Conservation (phyloP, 2,797 vertebrate species). For the Cygnus olor region DNA sequence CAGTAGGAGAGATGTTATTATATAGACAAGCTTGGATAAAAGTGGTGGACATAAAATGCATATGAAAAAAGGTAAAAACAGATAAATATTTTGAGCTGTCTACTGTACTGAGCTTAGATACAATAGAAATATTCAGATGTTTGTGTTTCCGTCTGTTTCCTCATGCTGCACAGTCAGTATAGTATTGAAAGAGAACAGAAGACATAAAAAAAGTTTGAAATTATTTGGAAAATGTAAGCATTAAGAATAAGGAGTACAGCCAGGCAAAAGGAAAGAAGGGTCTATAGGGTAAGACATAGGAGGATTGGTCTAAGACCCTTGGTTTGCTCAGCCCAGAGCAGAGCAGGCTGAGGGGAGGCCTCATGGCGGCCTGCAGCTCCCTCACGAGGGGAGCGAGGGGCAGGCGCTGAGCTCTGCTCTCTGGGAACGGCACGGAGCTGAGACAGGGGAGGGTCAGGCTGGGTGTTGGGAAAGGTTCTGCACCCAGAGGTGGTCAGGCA, state of each 20-base stretch:
- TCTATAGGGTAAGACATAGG: not conserved
- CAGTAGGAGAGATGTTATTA: not conserved
- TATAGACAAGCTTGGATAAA: not conserved
- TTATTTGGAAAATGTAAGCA: not conserved
- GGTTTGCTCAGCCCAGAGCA: too few relatives aligned
- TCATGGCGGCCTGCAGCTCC: too few relatives aligned
- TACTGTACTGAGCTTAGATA: not conserved
- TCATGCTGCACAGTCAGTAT: not conserved
- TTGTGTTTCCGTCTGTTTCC: not conserved
- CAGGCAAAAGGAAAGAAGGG: not conserved
- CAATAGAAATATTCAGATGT: not conserved
- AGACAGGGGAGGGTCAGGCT: too few relatives aligned
- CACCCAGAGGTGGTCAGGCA: too few relatives aligned
- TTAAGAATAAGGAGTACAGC: not conserved
- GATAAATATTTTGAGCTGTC: not conserved
- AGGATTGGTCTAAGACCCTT: too few relatives aligned
- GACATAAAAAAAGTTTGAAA: fast-evolving
- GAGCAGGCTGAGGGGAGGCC: too few relatives aligned
- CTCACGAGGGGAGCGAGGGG: too few relatives aligned
- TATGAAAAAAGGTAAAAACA: not conserved
- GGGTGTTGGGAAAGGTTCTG: too few relatives aligned
- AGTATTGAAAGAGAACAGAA: not conserved
- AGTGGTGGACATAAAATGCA: fast-evolving
- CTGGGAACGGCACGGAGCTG: too few relatives aligned
- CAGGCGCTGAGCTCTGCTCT: too few relatives aligned